Conservation (phyloP, 2,797 vertebrate genomes). For the Heteromormyrus szaboi region DNA sequence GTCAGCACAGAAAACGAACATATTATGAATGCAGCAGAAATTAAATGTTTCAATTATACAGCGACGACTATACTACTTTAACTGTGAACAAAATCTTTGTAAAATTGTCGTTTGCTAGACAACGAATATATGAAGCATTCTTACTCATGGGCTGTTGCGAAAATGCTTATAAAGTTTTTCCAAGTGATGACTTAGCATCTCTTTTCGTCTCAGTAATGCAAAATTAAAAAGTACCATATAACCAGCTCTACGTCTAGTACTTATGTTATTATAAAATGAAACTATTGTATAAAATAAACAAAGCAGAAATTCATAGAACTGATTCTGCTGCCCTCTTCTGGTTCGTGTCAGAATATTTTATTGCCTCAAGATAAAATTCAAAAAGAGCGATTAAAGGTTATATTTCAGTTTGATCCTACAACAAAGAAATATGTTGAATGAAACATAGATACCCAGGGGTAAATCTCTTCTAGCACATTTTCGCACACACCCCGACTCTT, state of each 20-base stretch:
- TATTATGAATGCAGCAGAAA: neutral
- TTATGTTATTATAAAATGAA: neutral
- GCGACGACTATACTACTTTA: neutral
- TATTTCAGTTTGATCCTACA: neutral
- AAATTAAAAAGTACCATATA: neutral
- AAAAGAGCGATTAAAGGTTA: neutral
- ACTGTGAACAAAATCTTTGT: neutral
- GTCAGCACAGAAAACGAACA: neutral
- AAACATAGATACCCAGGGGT: neutral
- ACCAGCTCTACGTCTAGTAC: neutral
- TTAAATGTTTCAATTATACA: neutral
- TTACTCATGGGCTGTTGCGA: neutral
- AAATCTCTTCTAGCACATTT: neutral
- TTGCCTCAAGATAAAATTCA: neutral
- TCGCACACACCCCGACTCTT: neutral
- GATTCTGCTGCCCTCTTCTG: slow-evolving; percentile 5
- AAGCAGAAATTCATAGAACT: neutral
- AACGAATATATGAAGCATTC: neutral
- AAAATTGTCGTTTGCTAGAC: neutral
- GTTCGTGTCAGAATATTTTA: neutral
- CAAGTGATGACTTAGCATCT: neutral
- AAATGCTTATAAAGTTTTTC: neutral
- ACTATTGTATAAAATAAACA: neutral
- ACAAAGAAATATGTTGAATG: neutral
- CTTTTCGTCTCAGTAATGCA: neutral